phyloP scores from a whole-genome alignment of 2,113 vertebrate genomes.

The Gadus chalcogrammus region DNA sequence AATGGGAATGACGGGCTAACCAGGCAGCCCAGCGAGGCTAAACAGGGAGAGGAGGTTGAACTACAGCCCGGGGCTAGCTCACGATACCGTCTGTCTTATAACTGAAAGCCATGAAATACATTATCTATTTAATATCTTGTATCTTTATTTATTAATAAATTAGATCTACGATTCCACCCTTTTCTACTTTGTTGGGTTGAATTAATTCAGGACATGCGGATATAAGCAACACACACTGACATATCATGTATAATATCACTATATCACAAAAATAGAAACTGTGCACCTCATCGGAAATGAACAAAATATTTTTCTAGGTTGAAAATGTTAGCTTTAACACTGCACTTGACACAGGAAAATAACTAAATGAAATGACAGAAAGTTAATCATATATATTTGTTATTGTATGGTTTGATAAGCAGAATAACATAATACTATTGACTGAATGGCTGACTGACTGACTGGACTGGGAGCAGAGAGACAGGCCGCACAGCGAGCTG shows the following conservation, averaged over 20 bases:
- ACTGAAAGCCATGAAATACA: conserved; percentile 77
- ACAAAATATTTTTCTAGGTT: conserved; percentile 67
- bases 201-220: conserved; percentile 50
- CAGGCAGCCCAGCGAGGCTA: conserved; percentile 30
- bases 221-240: conserved; percentile 24
- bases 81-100: conserved; percentile 65
- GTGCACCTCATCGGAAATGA: conserved; percentile 29
- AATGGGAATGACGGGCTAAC: conserved; percentile 46
- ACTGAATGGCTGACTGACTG: conserved; percentile 1
- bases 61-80: conserved; percentile 33
- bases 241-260: too few relatives aligned
- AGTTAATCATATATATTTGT: too few relatives aligned
- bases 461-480: conserved; percentile 1
- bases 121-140: too few relatives aligned
- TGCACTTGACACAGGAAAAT: too few relatives aligned
- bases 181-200: conserved; percentile 40
- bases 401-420: too few relatives aligned
- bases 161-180: conserved; percentile 58
- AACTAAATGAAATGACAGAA: too few relatives aligned
- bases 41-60: conserved; percentile 29
- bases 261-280: conserved; percentile 38
- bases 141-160: too few relatives aligned
- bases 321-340: conserved; percentile 36
- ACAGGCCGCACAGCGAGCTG: conserved; percentile 31
- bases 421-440: neutral